Evolutionary conservation across 2,797 vertebrate species (phyloP).

Genomic region (Pitangus sulphuratus): DNA sequence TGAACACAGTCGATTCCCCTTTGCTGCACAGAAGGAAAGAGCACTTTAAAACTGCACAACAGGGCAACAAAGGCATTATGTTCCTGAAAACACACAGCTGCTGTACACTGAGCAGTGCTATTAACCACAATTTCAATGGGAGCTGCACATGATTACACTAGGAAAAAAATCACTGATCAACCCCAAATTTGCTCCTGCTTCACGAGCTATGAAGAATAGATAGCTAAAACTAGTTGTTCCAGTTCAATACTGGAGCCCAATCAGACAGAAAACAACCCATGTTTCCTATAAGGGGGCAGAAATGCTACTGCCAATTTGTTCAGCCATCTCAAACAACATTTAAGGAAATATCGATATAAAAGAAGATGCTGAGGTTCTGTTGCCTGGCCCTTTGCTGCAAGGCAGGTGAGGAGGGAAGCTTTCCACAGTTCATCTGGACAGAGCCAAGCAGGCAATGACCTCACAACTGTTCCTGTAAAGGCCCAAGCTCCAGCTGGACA

Average conservation of each 20-base stretch:
- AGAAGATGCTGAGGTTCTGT: not conserved
- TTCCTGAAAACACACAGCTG: not conserved
- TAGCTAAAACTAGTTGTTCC: not conserved
- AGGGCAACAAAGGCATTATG: not conserved
- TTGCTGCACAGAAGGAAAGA: conserved; percentile 78
- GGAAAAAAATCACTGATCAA: not conserved
- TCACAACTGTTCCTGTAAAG: not conserved
- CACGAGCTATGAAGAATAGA: not conserved
- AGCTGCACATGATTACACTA: not conserved
- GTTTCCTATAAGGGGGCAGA: not conserved
- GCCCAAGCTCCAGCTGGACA: not conserved
- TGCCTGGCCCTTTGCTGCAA: not conserved
- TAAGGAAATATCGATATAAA: not conserved
- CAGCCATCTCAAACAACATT: not conserved
- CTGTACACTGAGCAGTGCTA: not conserved
- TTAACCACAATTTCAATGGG: not conserved
- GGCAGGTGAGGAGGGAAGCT: not conserved
- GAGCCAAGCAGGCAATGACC: not conserved
- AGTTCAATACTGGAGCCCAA: not conserved
- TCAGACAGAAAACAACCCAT: not conserved
- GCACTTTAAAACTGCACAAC: not conserved
- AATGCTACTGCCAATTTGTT: not conserved
- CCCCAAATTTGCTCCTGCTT: not conserved
- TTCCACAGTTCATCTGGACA: not conserved
- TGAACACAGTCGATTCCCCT: conserved; percentile 90